Evolutionary conservation across 2,113 vertebrate genomes (phyloP).

Genomic region (Oxygymnocypris stewartii): DNA sequence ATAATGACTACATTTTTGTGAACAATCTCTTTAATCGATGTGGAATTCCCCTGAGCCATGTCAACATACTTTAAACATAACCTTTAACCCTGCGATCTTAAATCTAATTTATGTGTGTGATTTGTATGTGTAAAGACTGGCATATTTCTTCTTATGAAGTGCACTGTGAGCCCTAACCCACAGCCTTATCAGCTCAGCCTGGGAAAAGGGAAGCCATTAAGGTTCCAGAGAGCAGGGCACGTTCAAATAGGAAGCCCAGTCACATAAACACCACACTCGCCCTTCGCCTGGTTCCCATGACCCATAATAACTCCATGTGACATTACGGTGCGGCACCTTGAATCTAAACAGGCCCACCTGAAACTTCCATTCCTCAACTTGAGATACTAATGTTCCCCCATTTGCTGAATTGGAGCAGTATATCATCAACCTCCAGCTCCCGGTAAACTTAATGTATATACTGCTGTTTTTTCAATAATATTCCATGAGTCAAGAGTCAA

Average conservation of each 20-base stretch:
- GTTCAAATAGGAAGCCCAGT: constrained; percentile 73
- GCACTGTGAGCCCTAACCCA: constrained; percentile 33
- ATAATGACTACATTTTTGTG: neutral
- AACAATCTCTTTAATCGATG: neutral
- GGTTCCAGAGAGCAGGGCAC: constrained; percentile 73
- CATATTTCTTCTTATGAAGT: constrained; percentile 23
- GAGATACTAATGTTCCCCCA: neutral
- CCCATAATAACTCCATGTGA: constrained; percentile 55
- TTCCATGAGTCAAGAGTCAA: constrained; percentile 29
- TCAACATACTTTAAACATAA: constrained; percentile 24
- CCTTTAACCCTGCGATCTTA: constrained; percentile 26
- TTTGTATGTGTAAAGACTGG: constrained; percentile 36
- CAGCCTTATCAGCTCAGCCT: constrained; percentile 65
- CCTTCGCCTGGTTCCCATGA: constrained; percentile 70
- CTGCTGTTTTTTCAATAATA: constrained; percentile 21
- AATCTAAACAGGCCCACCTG: constrained; percentile 8
- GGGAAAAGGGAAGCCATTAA: constrained; percentile 78
- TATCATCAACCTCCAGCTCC: neutral
- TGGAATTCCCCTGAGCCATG: neutral
- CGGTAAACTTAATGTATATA: neutral
- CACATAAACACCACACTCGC: constrained; percentile 70
- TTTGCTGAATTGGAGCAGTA: constrained; percentile 7
- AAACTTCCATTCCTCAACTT: neutral
- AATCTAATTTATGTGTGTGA: constrained; percentile 35
- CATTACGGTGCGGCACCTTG: constrained; percentile 24